Evolutionary conservation across 2,113 vertebrate genomes (phyloP).

Genomic region (Leptobrachium ailaonicum): DNA sequence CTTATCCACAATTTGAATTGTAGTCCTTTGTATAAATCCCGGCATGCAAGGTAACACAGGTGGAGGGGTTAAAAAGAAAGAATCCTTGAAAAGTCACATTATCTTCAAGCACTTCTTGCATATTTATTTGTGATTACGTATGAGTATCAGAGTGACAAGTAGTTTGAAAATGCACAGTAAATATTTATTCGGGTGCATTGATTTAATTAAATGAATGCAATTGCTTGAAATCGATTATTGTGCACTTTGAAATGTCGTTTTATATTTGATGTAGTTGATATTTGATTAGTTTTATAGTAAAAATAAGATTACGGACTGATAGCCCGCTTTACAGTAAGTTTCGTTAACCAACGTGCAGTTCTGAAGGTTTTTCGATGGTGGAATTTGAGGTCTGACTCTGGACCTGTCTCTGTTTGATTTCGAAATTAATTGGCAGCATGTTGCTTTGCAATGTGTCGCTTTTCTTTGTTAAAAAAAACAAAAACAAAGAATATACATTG

Average conservation of each 20-base stretch:
- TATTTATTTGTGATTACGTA: slow-evolving; percentile 46
- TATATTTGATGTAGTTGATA: too few relatives aligned
- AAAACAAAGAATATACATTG: too few relatives aligned
- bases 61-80: background rate
- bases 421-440: slow-evolving; percentile 19
- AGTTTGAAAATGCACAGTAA: slow-evolving; percentile 62
- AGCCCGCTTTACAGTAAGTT: too few relatives aligned
- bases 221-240: slow-evolving; percentile 38
- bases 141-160: slow-evolving; percentile 57
- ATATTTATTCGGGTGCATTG: slow-evolving; percentile 53
- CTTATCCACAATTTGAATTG: background rate
- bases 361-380: too few relatives aligned
- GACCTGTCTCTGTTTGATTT: too few relatives aligned
- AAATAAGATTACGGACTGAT: too few relatives aligned
- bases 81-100: background rate
- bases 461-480: slow-evolving; percentile 38
- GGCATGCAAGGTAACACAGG: too few relatives aligned
- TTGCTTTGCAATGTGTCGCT: background rate
- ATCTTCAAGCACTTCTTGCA: background rate
- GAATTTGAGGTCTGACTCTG: too few relatives aligned
- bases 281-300: too few relatives aligned
- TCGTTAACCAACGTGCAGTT: too few relatives aligned
- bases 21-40: background rate
- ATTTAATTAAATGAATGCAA: slow-evolving; percentile 64
- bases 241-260: background rate